Base-by-base conservation (phyloP, 2,113 vertebrate species). In the Corythoichthys haematopterus region DNA sequence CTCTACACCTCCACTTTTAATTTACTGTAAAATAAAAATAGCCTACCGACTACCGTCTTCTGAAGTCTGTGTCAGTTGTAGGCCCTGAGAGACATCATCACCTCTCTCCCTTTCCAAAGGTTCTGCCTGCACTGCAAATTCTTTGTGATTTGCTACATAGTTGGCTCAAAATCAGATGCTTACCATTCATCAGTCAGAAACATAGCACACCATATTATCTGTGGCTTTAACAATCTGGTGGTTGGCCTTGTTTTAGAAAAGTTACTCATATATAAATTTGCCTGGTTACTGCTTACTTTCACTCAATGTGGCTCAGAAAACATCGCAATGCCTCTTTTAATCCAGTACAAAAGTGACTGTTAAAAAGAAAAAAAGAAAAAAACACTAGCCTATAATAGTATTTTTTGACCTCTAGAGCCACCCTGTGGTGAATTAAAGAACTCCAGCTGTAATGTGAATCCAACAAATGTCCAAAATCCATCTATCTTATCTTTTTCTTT, bases 391-490 rank as follows among this genome's bases (percentile, higher is more conserved):
- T 3, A 35, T 6, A 6, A 12, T 6, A 50, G 65, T 50, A 91
- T 91, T 80, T 77, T 85, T 73, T 78, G 89, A 90, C 78, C 80
- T 88, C 85, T 80, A 91, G 92, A 83, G 94, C 90, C 94, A 89
- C 85, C 94, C 86, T 87, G 84, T 94, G 94, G 91, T 74, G 33
- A 33, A 4, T 63, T 6, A 43, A 2, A 67, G 74, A 38, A 76
- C 48, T 66, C 56, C 51, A 53, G 6, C 66, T 14, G 52, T 28
- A 57, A 45, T 64, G 43, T 0, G 0, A 1, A 53, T 62, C 10
- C 62, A 67, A 57, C 15, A 59, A 46, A 55, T 1, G 43, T 48
- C 65, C 61, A n/a, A 40, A 14, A 36, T 37, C 55, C 55, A 15
- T 36, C 3, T 46, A 46, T 7, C 4, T 36, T 14, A 14, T 13